Evolutionary conservation across 2,797 vertebrate species (phyloP), one percentile per base, ranked within the genome.

Genomic region (Toxotes lorentzi): DNA sequence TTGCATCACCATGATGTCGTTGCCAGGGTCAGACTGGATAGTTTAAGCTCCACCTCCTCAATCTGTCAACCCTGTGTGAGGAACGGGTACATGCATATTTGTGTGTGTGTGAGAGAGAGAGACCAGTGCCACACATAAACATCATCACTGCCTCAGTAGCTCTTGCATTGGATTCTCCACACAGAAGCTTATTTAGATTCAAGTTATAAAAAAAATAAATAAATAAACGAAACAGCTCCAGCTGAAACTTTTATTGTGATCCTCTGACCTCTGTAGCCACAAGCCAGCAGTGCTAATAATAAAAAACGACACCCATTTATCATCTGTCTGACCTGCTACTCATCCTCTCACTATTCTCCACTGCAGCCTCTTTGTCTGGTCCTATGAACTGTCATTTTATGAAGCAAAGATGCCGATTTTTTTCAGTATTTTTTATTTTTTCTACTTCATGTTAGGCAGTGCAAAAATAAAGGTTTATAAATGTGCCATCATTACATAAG

Each of bases 11-110:
- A 76, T 68, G 35, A 88, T 67, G 84, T 81, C 35, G 64, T 73
- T 90, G 78, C 82, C 81, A 83, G 88, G 86, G 86, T 90, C 73
- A 82, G 85, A 58, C 59, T 70, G 72, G 65, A 77, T 82, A 66
- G 68, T 70, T 85, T 79, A 90, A 82, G 81, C 86, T 79, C 90
- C 85, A 27, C 90, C 92, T 78, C 73, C 71, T 82, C 89, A 94
- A 92, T 92, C 91, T 92, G 91, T 85, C 80, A 83, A 51, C 60
- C 12, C 41, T 41, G 65, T 66, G 60, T 79, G 77, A 79, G 24
- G 50, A 79, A 60, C 2, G 24, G 45, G 70, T 76, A 41, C 53
- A 63, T 62, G 66, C 17, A 58, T 47, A 38, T 71, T 40, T 57
- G 45, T 74, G 30, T 40, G 54, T 62, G 32, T 38, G 30, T 53